Base-by-base conservation (phyloP, 1,140 invertebrate genomes). In the Aphelenchoides besseyi region DNA sequence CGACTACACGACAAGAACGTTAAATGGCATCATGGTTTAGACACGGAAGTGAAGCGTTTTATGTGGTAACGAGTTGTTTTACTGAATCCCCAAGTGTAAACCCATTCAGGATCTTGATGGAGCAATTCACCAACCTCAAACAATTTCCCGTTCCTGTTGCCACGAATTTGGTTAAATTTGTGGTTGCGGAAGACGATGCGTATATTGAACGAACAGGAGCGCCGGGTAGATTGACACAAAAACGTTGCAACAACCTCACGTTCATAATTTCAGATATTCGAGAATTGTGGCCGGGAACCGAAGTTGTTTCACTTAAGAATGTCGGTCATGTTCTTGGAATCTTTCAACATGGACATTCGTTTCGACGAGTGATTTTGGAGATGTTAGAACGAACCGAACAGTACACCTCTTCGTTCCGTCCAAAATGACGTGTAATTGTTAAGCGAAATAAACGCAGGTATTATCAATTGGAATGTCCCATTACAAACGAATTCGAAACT, bases 71-170 rank as follows among this genome's bases (percentile, higher is more conserved):
- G n/a, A n/a, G n/a, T n/a, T n/a, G n/a, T n/a, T n/a, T n/a, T n/a
- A n/a, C n/a, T n/a, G n/a, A n/a, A n/a, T n/a, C n/a, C n/a, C n/a
- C n/a, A n/a, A n/a, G n/a, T n/a, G n/a, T n/a, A n/a, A n/a, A n/a
- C n/a, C n/a, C n/a, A n/a, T n/a, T n/a, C n/a, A n/a, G n/a, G n/a
- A n/a, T n/a, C n/a, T n/a, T n/a, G n/a, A n/a, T n/a, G n/a, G n/a
- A n/a, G n/a, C n/a, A n/a, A n/a, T n/a, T n/a, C 12, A 98, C 96
- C 1, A 94, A 97, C 86, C 86, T 98, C 1, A 91, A 89, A 69
- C 95, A 97, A 85, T 98, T 95, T 82, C 90, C 91, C 12, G 86
- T 90, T 2, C 88, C 88, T 0, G 89, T 90, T 28, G 94, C 97
- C 83, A 91, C 92, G 1, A 90, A 90, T 9, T 85, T 95, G 18